Conservation (phyloP, 2,797 vertebrate genomes). For the Peromyscus eremicus region DNA sequence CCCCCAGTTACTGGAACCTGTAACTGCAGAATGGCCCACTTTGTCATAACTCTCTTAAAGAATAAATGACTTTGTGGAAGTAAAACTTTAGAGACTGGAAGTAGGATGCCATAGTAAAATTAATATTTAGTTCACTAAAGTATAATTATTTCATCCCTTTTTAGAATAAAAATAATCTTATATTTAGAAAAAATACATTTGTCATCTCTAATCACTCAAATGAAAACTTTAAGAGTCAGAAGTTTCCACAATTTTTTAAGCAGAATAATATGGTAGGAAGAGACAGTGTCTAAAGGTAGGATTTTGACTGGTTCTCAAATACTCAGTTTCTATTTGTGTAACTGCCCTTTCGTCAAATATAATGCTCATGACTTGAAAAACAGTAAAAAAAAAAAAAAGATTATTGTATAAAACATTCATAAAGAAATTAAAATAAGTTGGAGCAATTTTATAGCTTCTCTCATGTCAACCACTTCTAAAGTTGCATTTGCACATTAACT, state of each 20-base stretch:
- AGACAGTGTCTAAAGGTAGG: slow-evolving; percentile 38
- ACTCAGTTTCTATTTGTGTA: slow-evolving; percentile 71
- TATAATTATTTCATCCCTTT: slow-evolving; percentile 48
- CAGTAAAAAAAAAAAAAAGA: slow-evolving; percentile 81
- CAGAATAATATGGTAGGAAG: background rate
- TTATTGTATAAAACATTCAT: slow-evolving; percentile 81
- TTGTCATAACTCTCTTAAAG: slow-evolving; percentile 51
- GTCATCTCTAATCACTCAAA: slow-evolving; percentile 44
- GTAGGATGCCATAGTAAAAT: slow-evolving; percentile 46
- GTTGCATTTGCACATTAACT: slow-evolving; percentile 83
- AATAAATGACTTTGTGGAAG: slow-evolving; percentile 63
- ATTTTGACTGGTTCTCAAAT: slow-evolving; percentile 73
- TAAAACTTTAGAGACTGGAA: slow-evolving; percentile 54
- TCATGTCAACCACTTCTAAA: slow-evolving; percentile 83
- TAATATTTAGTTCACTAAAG: slow-evolving; percentile 79
- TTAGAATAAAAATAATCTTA: slow-evolving; percentile 39
- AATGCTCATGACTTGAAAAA: slow-evolving; percentile 79
- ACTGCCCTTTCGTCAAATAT: slow-evolving; percentile 78
- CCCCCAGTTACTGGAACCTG: background rate
- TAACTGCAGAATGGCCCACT: slow-evolving; percentile 68
- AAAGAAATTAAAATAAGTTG: slow-evolving; percentile 82
- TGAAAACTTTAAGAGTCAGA: slow-evolving; percentile 50
- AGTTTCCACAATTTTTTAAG: slow-evolving; percentile 18
- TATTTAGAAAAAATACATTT: slow-evolving; percentile 69
- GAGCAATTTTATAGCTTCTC: slow-evolving; percentile 79